Percentiles rank a stretch among this genome's conserved stretches.
These are phyloP conservation scores for Eumerus sabulonum DNA, from an alignment of 2,888 invertebrate genomes.

Conservation along the genomic window DNA sequence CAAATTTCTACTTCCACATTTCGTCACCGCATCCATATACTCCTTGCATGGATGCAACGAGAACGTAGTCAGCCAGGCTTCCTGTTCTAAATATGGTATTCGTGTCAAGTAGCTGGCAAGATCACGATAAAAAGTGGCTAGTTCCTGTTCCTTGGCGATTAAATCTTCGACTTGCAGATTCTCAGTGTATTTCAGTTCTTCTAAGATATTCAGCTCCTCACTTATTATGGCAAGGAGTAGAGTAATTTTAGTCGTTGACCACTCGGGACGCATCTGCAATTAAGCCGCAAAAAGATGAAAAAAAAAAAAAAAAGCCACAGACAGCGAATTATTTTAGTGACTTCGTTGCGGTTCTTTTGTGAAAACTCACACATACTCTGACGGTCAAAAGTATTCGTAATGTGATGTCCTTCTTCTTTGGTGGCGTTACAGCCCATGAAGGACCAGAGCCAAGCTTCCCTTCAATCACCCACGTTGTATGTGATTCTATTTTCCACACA, in stretches of 20 bases:
- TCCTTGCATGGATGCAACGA: slow-evolving; percentile 73
- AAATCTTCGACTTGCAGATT: slow-evolving; percentile 74
- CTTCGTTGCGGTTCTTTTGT: no score
- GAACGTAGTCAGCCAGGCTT: slow-evolving; percentile 77
- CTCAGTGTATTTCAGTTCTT: slow-evolving; percentile 76
- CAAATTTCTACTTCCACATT: slow-evolving; percentile 72
- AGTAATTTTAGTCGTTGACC: slow-evolving; percentile 76
- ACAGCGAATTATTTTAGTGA: background rate
- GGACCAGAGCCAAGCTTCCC: no score
- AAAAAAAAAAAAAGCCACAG: background rate
- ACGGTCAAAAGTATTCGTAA: no score
- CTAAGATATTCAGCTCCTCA: slow-evolving; percentile 74
- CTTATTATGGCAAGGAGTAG: slow-evolving; percentile 75
- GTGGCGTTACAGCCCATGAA: no score
- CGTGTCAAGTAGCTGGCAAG: slow-evolving; percentile 74
- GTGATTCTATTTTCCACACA: no score
- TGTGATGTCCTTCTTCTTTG: no score
- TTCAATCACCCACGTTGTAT: no score
- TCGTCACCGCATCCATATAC: slow-evolving; percentile 73
- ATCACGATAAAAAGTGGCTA: slow-evolving; percentile 74
- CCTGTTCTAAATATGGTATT: slow-evolving; percentile 75
- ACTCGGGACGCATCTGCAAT: slow-evolving; percentile 73
- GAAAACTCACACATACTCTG: no score
- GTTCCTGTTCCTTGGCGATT: slow-evolving; percentile 73
- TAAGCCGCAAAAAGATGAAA: background rate